phyloP scores from a whole-genome alignment of 2,113 vertebrate species.

The Alaudala cheleensis region DNA sequence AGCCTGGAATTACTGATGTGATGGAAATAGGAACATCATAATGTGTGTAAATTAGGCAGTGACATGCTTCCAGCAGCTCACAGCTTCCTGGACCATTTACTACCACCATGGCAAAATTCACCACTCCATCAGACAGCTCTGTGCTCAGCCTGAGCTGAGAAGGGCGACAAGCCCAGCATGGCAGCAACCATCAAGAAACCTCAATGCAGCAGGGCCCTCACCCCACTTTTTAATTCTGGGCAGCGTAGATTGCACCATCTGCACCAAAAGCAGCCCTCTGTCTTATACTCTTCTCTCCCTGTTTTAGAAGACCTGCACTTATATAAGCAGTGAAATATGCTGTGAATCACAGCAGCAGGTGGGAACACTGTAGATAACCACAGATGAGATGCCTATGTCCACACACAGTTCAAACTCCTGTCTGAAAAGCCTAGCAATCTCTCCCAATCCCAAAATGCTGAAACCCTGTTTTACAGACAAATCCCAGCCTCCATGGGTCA shows the following conservation, averaged over 20 bases:
- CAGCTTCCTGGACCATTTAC: background rate
- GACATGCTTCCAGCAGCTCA: background rate
- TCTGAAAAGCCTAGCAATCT: background rate
- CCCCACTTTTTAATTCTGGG: background rate
- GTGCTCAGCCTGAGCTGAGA: background rate
- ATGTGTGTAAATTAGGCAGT: conserved; percentile 19
- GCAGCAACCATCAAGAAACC: background rate
- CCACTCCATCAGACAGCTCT: background rate
- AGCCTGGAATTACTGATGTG: conserved; percentile 51
- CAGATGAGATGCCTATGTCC: background rate
- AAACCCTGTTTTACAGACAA: background rate
- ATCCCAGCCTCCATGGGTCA: accelerated
- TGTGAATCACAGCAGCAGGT: background rate
- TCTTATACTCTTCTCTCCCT: background rate
- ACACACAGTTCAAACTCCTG: background rate
- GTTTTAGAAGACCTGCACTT: background rate
- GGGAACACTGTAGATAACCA: background rate
- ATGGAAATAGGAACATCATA: conserved; percentile 42
- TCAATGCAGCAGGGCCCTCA: background rate
- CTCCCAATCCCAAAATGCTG: background rate
- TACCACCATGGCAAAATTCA: background rate
- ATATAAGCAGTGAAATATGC: background rate
- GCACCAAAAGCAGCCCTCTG: background rate
- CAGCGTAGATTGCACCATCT: background rate
- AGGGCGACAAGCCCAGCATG: background rate